Conservation (phyloP, 2,113 vertebrate species). For the Connochaetes taurinus region DNA sequence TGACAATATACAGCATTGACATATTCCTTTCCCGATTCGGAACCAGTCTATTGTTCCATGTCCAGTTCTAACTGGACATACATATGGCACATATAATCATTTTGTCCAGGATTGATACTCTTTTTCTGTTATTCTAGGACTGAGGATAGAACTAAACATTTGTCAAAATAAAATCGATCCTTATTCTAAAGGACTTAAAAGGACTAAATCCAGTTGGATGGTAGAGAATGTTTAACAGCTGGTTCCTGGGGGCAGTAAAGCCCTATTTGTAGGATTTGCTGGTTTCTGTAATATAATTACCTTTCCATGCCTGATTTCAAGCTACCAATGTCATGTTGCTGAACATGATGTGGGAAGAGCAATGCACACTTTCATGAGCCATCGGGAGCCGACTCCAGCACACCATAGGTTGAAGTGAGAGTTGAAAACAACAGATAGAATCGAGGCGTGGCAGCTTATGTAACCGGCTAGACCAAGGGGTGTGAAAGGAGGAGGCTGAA, state of each 20-base stretch:
- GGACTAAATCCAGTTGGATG: background rate
- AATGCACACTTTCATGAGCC: background rate
- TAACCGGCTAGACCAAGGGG: background rate
- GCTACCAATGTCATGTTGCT: background rate
- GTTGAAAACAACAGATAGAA: background rate
- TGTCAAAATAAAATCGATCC: background rate
- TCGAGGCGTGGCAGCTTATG: background rate
- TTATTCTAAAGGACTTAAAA: background rate
- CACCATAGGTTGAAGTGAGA: background rate
- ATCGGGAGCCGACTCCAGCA: background rate
- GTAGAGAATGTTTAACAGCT: background rate
- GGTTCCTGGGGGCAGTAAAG: rapidly evolving
- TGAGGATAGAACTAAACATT: background rate
- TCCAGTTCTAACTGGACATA: background rate
- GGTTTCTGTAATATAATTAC: background rate
- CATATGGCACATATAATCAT: too few species aligned
- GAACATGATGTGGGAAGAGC: background rate
- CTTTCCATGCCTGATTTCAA: background rate
- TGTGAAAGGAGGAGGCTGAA: background rate
- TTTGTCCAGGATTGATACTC: background rate
- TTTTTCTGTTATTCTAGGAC: background rate
- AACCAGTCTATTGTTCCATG: background rate
- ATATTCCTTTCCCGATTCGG: background rate
- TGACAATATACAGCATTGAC: background rate
- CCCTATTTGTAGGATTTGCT: background rate